These are phyloP conservation scores for Gracilinanus agilis DNA, from an alignment of 2,113 vertebrate genomes.

Conservation along the genomic window DNA sequence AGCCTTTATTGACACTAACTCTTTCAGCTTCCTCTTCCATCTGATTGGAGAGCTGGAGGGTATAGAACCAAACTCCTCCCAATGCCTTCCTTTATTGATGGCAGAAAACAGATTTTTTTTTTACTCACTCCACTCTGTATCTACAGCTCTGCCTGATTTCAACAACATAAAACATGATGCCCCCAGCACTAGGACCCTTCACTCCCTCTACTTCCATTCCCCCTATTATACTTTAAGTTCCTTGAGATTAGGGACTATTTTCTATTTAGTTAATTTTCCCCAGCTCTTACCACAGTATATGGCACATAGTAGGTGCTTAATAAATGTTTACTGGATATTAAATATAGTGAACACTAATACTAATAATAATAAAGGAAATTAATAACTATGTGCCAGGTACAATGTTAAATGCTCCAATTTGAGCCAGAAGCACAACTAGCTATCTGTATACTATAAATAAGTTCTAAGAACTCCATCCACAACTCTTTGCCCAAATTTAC, in stretches of 20 bases:
- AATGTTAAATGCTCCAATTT: background rate
- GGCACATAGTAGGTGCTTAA: background rate
- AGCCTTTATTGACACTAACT: background rate
- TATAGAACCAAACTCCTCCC: background rate
- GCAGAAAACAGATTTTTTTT: background rate
- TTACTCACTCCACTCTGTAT: background rate
- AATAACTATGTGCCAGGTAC: background rate
- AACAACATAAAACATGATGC: background rate
- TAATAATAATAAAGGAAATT: too few species aligned
- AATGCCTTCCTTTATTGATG: background rate
- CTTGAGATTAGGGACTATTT: conserved; percentile 22
- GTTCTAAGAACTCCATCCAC: conserved; percentile 21
- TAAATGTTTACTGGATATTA: background rate
- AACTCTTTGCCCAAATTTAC: conserved; percentile 19
- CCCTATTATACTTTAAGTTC: background rate
- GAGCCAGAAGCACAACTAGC: conserved; percentile 40
- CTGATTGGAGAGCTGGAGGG: background rate
- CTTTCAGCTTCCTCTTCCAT: background rate
- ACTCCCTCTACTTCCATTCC: background rate
- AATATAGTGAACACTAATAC: too few species aligned
- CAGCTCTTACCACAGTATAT: background rate
- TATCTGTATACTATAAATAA: conserved; percentile 31
- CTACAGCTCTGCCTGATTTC: background rate
- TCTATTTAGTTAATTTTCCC: conserved; percentile 22
- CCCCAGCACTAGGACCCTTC: too few species aligned